Conservation (phyloP, 30 jellyfish, hydroid and myxozoan genomes). For the Rhopilema esculentum region DNA sequence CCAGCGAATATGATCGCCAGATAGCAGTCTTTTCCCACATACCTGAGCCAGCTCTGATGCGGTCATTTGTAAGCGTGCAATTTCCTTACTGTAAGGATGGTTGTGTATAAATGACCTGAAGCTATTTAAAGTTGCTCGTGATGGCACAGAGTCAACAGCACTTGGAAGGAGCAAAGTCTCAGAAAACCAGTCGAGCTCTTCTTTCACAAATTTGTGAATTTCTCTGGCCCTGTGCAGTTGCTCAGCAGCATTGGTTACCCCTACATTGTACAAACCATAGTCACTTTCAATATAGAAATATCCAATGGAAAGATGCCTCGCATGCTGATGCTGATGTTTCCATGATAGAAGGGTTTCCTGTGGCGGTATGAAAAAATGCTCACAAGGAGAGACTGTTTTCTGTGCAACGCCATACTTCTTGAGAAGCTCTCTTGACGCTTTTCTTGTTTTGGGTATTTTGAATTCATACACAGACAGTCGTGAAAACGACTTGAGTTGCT, state of each 20-base stretch:
- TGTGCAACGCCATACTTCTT: too few relatives aligned
- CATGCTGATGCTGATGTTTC: background rate
- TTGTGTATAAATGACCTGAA: conserved; percentile 12
- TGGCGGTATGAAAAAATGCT: background rate
- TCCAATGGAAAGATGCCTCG: background rate
- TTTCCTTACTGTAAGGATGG: background rate
- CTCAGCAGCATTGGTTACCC: background rate
- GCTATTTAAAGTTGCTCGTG: background rate
- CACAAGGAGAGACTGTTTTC: too few relatives aligned
- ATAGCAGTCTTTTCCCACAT: background rate
- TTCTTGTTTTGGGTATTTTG: too few relatives aligned
- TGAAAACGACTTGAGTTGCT: too few relatives aligned
- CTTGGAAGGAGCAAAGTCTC: conserved; percentile 2
- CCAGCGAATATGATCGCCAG: conserved; percentile 26
- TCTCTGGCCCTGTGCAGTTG: conserved; percentile 20
- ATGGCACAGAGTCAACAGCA: conserved; percentile 1
- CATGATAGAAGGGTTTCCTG: conserved; percentile 3
- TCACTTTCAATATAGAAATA: conserved; percentile 7
- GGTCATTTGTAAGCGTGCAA: background rate
- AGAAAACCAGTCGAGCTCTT: conserved; percentile 37
- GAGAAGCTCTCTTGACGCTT: too few relatives aligned
- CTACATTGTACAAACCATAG: background rate
- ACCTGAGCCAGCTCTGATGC: conserved; percentile 3
- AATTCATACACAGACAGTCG: too few relatives aligned
- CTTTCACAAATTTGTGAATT: background rate